Evolutionary conservation across 2,888 invertebrate genomes (phyloP).

Genomic region (Caenorhabditis wallacei): DNA sequence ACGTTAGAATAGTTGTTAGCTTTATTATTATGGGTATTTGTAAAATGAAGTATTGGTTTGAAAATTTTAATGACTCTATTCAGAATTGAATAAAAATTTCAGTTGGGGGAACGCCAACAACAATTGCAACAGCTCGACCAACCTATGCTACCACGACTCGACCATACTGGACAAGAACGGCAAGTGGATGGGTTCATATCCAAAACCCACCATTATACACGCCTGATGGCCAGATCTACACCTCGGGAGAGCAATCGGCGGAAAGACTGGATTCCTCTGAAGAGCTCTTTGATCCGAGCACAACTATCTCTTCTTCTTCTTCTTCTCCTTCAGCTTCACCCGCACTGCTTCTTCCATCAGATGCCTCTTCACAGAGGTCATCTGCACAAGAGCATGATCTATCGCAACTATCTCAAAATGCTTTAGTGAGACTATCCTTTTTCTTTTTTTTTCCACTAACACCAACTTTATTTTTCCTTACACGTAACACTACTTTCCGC

Average conservation of each 20-base stretch:
- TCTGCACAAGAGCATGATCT: conserved; percentile 59
- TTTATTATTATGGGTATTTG: background rate
- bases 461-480: conserved; percentile 9
- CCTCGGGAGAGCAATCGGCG: conserved; percentile 44
- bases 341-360: conserved; percentile 41
- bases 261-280: conserved; percentile 35
- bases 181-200: conserved; percentile 67
- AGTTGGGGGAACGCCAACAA: conserved; percentile 57
- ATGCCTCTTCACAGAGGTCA: conserved; percentile 16
- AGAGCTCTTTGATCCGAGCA: conserved; percentile 55
- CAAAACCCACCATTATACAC: conserved; percentile 58
- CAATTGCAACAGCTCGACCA: conserved; percentile 40
- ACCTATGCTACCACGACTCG: conserved; percentile 40
- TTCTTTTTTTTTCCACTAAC: conserved; percentile 33
- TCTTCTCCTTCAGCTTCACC: conserved; percentile 36
- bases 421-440: conserved; percentile 57
- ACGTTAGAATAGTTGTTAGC: conserved; percentile 25
- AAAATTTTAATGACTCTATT: background rate
- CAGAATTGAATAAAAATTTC: background rate
- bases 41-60: background rate
- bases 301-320: conserved; percentile 46
- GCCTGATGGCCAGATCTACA: conserved; percentile 52
- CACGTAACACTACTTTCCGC: conserved; percentile 23
- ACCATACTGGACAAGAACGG: conserved; percentile 67
- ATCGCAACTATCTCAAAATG: conserved; percentile 56